These are phyloP conservation scores for Spicauda simplicius DNA, from an alignment of 2,888 invertebrate genomes.

Conservation along the genomic window DNA sequence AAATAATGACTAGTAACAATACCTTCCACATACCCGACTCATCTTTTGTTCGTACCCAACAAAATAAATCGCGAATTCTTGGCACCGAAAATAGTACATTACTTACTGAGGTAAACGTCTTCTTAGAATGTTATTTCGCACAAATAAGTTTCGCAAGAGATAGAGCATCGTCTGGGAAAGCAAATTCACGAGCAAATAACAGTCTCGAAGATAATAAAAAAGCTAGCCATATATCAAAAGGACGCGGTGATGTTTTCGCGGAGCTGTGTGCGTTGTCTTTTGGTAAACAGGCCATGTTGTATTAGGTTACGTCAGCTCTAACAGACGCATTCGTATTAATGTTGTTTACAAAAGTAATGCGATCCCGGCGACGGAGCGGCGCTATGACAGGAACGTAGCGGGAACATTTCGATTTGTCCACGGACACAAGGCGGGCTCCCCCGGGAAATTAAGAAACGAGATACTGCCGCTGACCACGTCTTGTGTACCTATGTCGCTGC, in stretches of 20 bases:
- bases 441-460: conserved; percentile 78
- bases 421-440: conserved; percentile 66
- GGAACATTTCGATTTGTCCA: conserved; percentile 77
- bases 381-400: conserved; percentile 64
- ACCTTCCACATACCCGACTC: conserved; percentile 5
- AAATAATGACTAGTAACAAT: background rate
- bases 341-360: conserved; percentile 67
- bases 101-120: conserved; percentile 33
- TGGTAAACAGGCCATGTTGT: conserved; percentile 43
- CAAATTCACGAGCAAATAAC: conserved; percentile 34
- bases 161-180: conserved; percentile 17
- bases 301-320: conserved; percentile 45
- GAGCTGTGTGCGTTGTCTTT: conserved; percentile 38
- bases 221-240: conserved; percentile 39
- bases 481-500: conserved; percentile 39
- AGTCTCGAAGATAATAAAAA: conserved; percentile 34
- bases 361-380: conserved; percentile 51
- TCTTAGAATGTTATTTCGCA: conserved; percentile 32
- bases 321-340: conserved; percentile 48
- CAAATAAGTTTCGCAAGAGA: conserved; percentile 26
- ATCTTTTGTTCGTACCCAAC: conserved; percentile 19
- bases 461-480: conserved; percentile 69
- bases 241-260: conserved; percentile 38
- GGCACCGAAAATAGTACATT: conserved; percentile 27
- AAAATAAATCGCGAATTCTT: conserved; percentile 24